Conservation (phyloP, 2,113 vertebrate species). For the Tragelaphus buxtoni region DNA sequence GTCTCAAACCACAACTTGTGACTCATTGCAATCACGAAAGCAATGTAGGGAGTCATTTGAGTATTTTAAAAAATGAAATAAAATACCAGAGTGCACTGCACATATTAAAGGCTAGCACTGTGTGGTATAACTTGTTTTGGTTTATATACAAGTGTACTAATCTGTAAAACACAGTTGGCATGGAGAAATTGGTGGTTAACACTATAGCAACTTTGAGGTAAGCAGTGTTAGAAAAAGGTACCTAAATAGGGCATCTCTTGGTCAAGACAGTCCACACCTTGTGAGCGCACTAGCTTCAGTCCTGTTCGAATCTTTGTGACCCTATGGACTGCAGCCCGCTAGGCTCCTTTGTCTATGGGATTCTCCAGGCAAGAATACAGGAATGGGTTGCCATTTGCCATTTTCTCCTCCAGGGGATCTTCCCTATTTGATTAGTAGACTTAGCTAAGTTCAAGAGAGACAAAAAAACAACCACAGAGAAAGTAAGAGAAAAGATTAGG, state of each 20-base stretch:
- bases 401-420: background rate
- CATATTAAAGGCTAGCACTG: background rate
- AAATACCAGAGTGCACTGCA: background rate
- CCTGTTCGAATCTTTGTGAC: background rate
- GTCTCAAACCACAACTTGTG: conserved; percentile 29
- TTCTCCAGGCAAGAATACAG: background rate
- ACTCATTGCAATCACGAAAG: background rate
- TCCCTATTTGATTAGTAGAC: background rate
- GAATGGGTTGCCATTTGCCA: background rate
- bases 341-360: background rate
- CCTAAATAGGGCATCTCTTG: background rate
- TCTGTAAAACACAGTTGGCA: background rate
- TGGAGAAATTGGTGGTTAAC: background rate
- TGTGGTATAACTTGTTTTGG: background rate
- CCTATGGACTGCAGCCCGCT: background rate
- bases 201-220: background rate
- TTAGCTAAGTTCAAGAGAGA: background rate
- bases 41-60: background rate
- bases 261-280: background rate
- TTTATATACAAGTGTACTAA: background rate
- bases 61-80: conserved; percentile 9
- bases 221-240: background rate
- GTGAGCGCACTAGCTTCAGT: background rate
- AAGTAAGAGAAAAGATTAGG: background rate
- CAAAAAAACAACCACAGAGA: conserved; percentile 28